Evolutionary conservation across 1,140 invertebrate genomes (phyloP).

Genomic region (Aphelenchoides avenae): DNA sequence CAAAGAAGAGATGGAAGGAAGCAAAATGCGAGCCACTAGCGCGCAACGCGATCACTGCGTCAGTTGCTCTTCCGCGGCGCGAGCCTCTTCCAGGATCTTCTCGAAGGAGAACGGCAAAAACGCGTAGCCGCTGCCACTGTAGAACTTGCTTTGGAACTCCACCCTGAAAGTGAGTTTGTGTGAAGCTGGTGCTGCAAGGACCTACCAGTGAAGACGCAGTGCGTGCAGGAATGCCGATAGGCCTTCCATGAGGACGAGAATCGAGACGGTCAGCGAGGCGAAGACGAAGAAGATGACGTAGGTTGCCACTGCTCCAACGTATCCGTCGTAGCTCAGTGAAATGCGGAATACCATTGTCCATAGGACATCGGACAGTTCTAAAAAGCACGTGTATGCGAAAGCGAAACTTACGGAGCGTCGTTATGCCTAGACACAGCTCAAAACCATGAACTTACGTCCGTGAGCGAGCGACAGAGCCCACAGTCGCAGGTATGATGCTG

Average conservation of each 20-base stretch:
- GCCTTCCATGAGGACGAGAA: conserved; percentile 92
- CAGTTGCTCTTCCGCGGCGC: conserved; percentile 54
- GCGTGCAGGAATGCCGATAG: conserved; percentile 95
- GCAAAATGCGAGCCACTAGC: background rate
- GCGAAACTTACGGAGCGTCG: background rate
- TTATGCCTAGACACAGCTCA: background rate
- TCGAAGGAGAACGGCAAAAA: conserved; percentile 95
- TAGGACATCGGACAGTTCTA: conserved; percentile 62
- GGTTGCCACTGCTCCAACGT: conserved; percentile 67
- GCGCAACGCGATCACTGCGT: background rate
- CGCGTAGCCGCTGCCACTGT: conserved; percentile 73
- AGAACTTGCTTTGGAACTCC: conserved; percentile 94
- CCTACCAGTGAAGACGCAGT: conserved; percentile 90
- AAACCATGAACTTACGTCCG: conserved; percentile 70
- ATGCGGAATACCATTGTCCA: conserved; percentile 64
- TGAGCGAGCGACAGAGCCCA: conserved; percentile 94
- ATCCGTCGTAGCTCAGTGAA: conserved; percentile 62
- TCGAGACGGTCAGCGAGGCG: conserved; percentile 77
- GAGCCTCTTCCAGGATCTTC: conserved; percentile 68
- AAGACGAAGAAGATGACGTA: conserved; percentile 78
- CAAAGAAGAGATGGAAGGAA: background rate
- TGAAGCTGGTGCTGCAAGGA: conserved; percentile 7
- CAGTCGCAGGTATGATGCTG: conserved; percentile 87
- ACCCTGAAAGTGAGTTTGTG: conserved; percentile 70
- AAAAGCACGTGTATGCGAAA: conserved; percentile 18